Base-by-base conservation (phyloP, 2,797 vertebrate genomes). In the Pangasius djambal region DNA sequence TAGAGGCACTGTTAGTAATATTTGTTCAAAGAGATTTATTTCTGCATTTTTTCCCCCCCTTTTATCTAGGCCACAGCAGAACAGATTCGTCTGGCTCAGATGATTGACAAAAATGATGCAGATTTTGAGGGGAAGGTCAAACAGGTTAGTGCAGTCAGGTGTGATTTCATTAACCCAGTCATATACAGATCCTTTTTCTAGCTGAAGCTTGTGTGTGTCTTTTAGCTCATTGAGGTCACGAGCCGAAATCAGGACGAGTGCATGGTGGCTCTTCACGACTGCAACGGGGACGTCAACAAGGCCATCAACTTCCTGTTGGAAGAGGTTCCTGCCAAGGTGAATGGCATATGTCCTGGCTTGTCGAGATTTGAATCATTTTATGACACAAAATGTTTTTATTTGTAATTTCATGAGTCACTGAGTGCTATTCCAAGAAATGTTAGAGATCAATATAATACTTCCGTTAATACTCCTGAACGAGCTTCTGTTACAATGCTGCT, bases 81-180 rank as follows among this genome's bases (percentile, higher is more conserved):
- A 97, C 98, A 99, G 95, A 98, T 99, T 93, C 98, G 97, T 93
- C 96, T 99, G 1, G 98, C 98, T 93, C 97, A 99, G 93, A 95
- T 99, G 96, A 99, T 99, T 94, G 98, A 99, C 96, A 98, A 99
- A 96, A 99, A 97, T 7, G 97, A 99, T 81, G 93, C 97, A 87
- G 98, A 99, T 94, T 99, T 99, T 96, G 98, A 99, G 95, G 97
- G 96, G 93, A 99, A 99, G 95, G 97, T 99, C 93, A 98, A 99
- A 95, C 98, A 99, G 97, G 99, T 98, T 95, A 88, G 88, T 50
- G 34, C 10, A 4, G 8, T 20, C 3, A 13, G 55, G 22, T 12
- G 9, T 59, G 16, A 15, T 1, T 1, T 52, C 9, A 44, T 48
- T 15, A 67, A 6, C 13, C 12, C 12, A 48, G 13, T 16, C 9